These are phyloP conservation scores for Peromyscus melanophrys DNA, from an alignment of 2,797 vertebrate genomes.

Conservation along the genomic window DNA sequence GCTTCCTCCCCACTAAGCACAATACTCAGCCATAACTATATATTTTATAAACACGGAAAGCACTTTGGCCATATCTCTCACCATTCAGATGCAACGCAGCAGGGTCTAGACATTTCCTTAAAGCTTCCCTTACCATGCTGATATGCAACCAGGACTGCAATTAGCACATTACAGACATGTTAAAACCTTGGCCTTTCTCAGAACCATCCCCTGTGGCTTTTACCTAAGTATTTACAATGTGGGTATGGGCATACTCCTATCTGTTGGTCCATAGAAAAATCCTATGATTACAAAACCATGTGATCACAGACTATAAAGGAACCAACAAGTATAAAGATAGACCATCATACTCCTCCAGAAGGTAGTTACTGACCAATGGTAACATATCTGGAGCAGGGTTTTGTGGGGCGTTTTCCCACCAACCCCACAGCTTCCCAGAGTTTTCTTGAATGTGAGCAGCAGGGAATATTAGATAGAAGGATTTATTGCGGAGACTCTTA, in stretches of 20 bases:
- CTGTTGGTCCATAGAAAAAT: background rate
- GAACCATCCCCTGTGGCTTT: background rate
- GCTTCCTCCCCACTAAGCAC: background rate
- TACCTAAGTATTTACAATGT: background rate
- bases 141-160: background rate
- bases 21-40: background rate
- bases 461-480: no score
- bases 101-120: conserved; percentile 24
- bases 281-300: conserved; percentile 43
- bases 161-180: conserved; percentile 1
- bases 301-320: background rate
- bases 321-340: background rate
- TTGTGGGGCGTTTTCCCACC: no score
- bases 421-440: no score
- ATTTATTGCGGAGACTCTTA: no score
- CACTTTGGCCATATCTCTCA: background rate
- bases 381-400: background rate
- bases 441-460: no score
- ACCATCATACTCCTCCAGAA: background rate
- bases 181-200: background rate
- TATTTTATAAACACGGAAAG: background rate
- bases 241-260: background rate
- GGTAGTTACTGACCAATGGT: background rate
- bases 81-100: background rate
- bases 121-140: background rate